phyloP scores from a whole-genome alignment of 2,888 invertebrate genomes.

The Melipona bicolor region DNA sequence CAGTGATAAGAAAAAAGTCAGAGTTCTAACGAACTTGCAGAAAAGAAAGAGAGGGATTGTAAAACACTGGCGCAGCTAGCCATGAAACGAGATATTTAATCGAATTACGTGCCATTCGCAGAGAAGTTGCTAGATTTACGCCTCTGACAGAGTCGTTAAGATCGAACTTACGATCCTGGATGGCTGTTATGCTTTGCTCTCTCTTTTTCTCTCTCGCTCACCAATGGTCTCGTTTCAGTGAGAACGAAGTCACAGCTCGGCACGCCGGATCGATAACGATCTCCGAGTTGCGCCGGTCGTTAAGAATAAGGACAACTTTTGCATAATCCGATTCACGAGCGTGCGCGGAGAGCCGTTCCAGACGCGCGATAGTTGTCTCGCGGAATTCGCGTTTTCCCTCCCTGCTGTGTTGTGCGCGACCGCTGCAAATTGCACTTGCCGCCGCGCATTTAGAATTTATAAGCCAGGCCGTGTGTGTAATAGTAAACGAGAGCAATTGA shows the following conservation, averaged over 20 bases:
- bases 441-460: conserved; percentile 8
- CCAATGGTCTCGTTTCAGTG: conserved; percentile 36
- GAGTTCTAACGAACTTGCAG: too few species aligned
- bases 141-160: conserved; percentile 46
- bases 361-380: conserved; percentile 3
- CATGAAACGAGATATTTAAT: conserved; percentile 35
- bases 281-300: conserved; percentile 39
- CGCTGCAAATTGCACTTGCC: conserved; percentile 33
- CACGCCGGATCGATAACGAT: conserved; percentile 40
- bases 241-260: conserved; percentile 25
- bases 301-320: conserved; percentile 56
- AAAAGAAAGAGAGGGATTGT: too few species aligned
- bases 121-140: conserved; percentile 26
- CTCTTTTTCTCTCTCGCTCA: not conserved
- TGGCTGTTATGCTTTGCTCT: conserved; percentile 5
- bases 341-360: not conserved
- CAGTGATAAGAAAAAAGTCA: too few species aligned
- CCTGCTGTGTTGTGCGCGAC: not conserved
- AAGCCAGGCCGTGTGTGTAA: not conserved
- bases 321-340: conserved; percentile 53
- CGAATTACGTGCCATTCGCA: conserved; percentile 38
- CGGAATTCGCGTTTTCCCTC: conserved; percentile 35
- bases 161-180: conserved; percentile 45
- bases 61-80: not conserved
- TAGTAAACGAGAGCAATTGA: conserved; percentile 20